Evolutionary conservation across 1,140 invertebrate genomes (phyloP).

Genomic region (Sitophilus oryzae): DNA sequence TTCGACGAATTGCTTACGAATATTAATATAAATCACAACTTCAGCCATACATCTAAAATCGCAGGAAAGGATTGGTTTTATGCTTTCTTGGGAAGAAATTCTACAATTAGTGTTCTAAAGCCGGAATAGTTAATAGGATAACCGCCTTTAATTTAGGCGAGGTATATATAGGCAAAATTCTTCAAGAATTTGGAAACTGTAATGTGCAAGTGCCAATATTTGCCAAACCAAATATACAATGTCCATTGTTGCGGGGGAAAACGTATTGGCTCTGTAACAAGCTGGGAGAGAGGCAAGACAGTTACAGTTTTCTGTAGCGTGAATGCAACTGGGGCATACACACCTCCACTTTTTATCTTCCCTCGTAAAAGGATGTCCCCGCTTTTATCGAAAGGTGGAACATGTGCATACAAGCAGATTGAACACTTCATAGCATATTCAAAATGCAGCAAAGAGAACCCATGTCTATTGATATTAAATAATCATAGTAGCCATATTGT

Average conservation of each 20-base stretch:
- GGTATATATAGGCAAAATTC: constrained; percentile 41
- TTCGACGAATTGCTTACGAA: not conserved
- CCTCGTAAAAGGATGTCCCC: too few species aligned
- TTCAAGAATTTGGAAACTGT: constrained; percentile 37
- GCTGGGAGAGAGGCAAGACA: too few species aligned
- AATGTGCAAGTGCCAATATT: constrained; percentile 39
- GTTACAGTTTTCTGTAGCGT: too few species aligned
- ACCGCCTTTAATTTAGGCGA: constrained; percentile 37
- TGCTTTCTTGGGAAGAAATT: constrained; percentile 31
- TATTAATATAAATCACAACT: constrained; percentile 12
- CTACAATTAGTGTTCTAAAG: constrained; percentile 24
- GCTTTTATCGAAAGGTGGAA: too few species aligned
- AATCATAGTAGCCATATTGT: too few species aligned
- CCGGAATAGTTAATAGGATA: constrained; percentile 39
- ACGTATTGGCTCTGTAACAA: too few species aligned
- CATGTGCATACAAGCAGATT: too few species aligned
- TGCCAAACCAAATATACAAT: constrained; percentile 43
- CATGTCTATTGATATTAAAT: too few species aligned
- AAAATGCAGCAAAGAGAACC: too few species aligned
- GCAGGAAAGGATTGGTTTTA: constrained; percentile 37
- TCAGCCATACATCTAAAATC: constrained; percentile 29
- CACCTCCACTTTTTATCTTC: too few species aligned
- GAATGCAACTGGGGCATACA: too few species aligned
- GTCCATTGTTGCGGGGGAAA: constrained; percentile 36
- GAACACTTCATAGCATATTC: too few species aligned